phyloP scores from a whole-genome alignment of 2,888 invertebrate species.

The Hipparchia sbordonii region DNA sequence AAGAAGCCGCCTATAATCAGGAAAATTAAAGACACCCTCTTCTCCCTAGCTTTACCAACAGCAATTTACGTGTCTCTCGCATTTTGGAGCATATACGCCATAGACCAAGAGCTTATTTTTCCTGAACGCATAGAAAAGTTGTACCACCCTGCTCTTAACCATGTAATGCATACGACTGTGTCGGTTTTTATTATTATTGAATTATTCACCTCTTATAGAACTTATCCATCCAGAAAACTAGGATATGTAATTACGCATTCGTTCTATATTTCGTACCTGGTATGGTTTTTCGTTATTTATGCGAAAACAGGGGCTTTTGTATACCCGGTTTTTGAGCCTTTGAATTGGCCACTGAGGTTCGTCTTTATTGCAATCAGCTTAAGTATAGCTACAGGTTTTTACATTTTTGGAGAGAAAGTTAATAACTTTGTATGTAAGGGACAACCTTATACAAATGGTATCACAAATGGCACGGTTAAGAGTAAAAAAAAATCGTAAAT shows the following conservation, averaged over 20 bases:
- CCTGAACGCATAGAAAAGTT: constrained; percentile 88
- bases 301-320: constrained; percentile 91
- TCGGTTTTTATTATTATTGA: constrained; percentile 89
- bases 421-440: constrained; percentile 85
- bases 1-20: constrained; percentile 85
- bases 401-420: constrained; percentile 87
- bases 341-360: constrained; percentile 86
- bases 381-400: constrained; percentile 82
- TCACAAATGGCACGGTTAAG: constrained; percentile 16
- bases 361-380: constrained; percentile 86
- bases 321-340: constrained; percentile 91
- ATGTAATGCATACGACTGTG: constrained; percentile 93
- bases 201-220: constrained; percentile 86
- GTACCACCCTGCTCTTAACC: constrained; percentile 94
- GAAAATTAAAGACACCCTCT: constrained; percentile 85
- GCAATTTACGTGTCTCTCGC: constrained; percentile 91
- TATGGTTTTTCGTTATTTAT: constrained; percentile 88
- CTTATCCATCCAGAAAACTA: constrained; percentile 86
- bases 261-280: constrained; percentile 86
- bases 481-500: constrained; percentile 24
- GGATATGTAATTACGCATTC: constrained; percentile 82
- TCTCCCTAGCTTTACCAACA: constrained; percentile 88
- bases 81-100: constrained; percentile 93
- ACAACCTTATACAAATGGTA: constrained; percentile 32
- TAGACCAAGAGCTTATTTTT: constrained; percentile 94